Base-by-base conservation (phyloP, 1,140 invertebrate genomes). In the Sitobion miscanthi region DNA sequence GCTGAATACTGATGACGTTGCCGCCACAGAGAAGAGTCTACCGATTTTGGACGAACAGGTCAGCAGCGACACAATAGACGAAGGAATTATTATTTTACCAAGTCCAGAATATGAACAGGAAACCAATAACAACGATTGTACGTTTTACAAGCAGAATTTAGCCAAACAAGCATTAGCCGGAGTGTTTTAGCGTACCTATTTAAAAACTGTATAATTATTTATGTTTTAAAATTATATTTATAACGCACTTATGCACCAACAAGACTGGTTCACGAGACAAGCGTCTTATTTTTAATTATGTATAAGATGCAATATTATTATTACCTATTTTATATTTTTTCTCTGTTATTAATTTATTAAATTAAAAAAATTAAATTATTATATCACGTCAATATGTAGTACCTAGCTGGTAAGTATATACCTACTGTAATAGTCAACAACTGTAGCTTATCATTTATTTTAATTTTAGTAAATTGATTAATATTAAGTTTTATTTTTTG, bases 91-190 rank as follows among this genome's bases (percentile, higher is more conserved):
- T 11, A n/a, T 85, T 42, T 49, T 52, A 25, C 91, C 20, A 21
- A 62, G 25, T 45, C 25, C 82, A 5, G 91, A 93, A 42, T 93
- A 93, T 14, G 82, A 82, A 54, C 20, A 30, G 20, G 91, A 93
- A 85, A 93, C 91, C 30, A 93, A 93, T 30, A 93, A 93, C 11
- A 85, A 93, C 23, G 91, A 93, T 45, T 93, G 91, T 45, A 93
- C 30, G 6, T 93, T 89, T 77, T 89, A 93, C 47, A 93, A 94
- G 21, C 91, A 93, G 42, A 93, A 57, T 82, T 90, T 94, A 42
- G 49, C 94, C 52, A 94, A 94, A 94, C 92, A 89, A 45, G 94
- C 94, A 7, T 38, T 94, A 47, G 93, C 94, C 7, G 94, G 94
- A 54, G 94, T 94, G 49, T 94, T 94, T 35, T 94, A 85, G 83